Conservation (phyloP, 2,113 vertebrate genomes). For the Rousettus leschenaultii region DNA sequence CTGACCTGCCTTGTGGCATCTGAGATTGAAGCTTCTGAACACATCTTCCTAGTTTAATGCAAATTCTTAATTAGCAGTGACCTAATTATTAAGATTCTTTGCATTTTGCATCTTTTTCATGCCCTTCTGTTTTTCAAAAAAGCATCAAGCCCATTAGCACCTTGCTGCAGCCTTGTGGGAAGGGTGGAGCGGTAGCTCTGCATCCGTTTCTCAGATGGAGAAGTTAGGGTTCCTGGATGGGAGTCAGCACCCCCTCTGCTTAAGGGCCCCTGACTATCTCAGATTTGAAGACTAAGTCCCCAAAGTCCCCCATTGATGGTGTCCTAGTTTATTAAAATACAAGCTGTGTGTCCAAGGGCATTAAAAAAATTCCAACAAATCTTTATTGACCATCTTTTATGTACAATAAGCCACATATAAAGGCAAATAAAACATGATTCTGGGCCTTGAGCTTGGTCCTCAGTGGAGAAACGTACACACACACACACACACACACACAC, state of each 20-base stretch:
- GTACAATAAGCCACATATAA: not conserved
- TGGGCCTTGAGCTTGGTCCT: not conserved
- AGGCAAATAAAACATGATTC: not conserved
- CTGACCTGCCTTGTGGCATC: not conserved
- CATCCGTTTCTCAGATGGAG: not conserved
- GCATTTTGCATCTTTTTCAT: not conserved
- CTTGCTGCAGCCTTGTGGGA: not conserved
- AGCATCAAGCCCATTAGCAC: not conserved
- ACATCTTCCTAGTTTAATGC: not conserved
- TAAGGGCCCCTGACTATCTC: not conserved
- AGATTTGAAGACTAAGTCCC: not conserved
- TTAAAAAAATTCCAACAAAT: not conserved
- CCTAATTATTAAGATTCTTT: not conserved
- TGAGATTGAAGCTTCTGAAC: not conserved
- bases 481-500: too few species aligned
- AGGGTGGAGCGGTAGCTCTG: not conserved
- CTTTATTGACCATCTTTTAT: not conserved
- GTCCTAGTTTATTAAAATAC: not conserved
- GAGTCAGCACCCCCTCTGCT: not conserved
- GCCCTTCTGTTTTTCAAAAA: not conserved
- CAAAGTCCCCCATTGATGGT: not conserved
- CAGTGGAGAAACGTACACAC: accelerated
- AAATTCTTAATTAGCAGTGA: not conserved
- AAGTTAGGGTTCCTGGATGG: not conserved
- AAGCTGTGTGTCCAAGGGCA: not conserved